phyloP scores from a whole-genome alignment of 2,888 invertebrate genomes.

The Drosophila kambysellisi region DNA sequence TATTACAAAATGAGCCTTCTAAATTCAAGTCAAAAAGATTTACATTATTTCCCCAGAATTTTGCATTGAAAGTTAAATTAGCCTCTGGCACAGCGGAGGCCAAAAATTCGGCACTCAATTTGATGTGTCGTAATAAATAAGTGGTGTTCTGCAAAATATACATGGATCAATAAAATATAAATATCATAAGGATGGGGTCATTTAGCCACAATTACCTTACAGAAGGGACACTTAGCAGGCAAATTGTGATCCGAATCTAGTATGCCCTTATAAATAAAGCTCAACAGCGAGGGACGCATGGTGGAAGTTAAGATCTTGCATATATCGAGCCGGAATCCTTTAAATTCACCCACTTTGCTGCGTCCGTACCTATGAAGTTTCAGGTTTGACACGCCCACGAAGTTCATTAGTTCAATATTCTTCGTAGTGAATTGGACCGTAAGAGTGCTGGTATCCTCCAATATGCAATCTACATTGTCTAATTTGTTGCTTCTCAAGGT shows the following conservation, averaged over 20 bases:
- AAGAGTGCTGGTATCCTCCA: neutral
- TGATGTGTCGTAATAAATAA: neutral
- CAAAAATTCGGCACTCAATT: accelerated
- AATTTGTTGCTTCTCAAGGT: neutral
- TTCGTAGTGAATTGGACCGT: neutral
- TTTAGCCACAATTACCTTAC: neutral
- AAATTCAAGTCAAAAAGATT: neutral
- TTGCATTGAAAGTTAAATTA: neutral
- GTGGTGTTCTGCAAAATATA: neutral
- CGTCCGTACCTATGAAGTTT: neutral
- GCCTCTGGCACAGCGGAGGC: accelerated
- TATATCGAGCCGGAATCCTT: neutral
- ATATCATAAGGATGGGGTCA: neutral
- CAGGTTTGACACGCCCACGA: neutral
- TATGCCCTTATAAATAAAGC: neutral
- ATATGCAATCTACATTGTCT: accelerated
- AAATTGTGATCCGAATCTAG: neutral
- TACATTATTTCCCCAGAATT: neutral
- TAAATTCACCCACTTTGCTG: neutral
- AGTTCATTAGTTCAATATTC: neutral
- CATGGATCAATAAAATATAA: neutral
- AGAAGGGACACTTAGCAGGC: neutral
- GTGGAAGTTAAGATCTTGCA: neutral
- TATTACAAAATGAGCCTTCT: neutral
- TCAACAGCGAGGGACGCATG: neutral